Base-by-base conservation (phyloP, 2,113 vertebrate genomes). In the Leptobrachium leishanense region DNA sequence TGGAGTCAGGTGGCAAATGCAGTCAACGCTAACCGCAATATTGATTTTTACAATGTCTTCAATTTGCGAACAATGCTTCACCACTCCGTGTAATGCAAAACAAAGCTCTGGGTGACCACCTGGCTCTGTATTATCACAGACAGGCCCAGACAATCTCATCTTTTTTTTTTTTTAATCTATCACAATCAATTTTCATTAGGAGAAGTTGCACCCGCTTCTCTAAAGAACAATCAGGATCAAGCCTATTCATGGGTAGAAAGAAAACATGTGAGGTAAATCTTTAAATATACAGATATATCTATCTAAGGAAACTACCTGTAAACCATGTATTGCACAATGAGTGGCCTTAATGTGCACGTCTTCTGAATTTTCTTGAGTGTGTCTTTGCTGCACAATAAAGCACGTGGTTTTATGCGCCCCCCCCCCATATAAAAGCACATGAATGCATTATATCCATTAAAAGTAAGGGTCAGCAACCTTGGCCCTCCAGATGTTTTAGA, bases 1-100 rank as follows among this genome's bases (percentile, higher is more conserved):
- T 57, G 75, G 75, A 77, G 75, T 77, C 75, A 77, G 75, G 75
- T 70, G 75, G 75, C 75, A 10, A 77, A 41, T 50, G 53, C 75
- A 70, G 75, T 70, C 75, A 69, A 70, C 67, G 20, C 67, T 62
- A 55, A 70, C 67, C 64, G 67, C 75, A 70, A 63, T 77, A 77
- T 77, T 77, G 75, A 77, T 78, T 77, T 77, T 63, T 63, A 77
- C 76, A 77, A 77, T 65, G 76, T 78, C 57, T 53, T 72, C 68
- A 78, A 78, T 78, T 54, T 72, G 43, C 44, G 31, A 72, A 78
- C 76, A 78, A 78, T 78, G 68, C 68, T 72, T 72, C 76, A 54
- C 43, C 57, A 72, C 68, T 72, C 67, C 43, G 68, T 54, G 15
- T 72, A 78, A 72, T 78, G 76, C 43, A 72, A 78, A 78, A 55